Base-by-base conservation (phyloP, 2,113 vertebrate genomes). In the Athene noctua region DNA sequence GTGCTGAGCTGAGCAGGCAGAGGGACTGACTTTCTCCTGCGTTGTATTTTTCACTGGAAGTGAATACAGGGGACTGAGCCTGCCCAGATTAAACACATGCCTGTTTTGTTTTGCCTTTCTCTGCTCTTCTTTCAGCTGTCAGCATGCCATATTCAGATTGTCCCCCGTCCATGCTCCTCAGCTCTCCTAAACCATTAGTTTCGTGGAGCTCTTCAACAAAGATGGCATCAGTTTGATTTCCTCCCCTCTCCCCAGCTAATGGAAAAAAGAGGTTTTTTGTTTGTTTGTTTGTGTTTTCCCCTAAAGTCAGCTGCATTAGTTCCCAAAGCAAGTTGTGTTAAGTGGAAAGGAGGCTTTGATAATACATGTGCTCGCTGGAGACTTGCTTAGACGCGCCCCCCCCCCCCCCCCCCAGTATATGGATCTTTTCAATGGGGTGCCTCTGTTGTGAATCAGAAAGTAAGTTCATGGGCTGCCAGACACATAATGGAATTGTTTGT, bases 321-420 rank as follows among this genome's bases (percentile, higher is more conserved):
- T 96, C 57, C 59, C 80, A 90, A 87, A 97, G 85, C 74, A 91
- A 62, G 80, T 94, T 88, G 73, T 44, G 55, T 93, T 83, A 85
- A 96, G 46, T 80, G 80, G 86, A 95, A 94, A 79, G 59, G 68
- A 96, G 67, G 70, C 75, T 88, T 97, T 95, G 51, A 86, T 83
- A 92, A 86, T 90, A 52, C 1, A 11, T 51, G 34, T 88, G 79
- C 70, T 81, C 92, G 51, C 10, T 83, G n/a, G 74, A 95, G 83
- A 79, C 38, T 66, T 12, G 32, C 30, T 86, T 72, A 29, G 44
- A 34, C 1, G 3, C 2, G 7, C 5, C 26, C 8, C 25, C 4
- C 3, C 25, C 27, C 6, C 19, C 26, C 3, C 17, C 12, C 2
- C 58, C 30, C 29, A 19, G 21, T 78, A 40, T 16, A 15, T 82